phyloP scores from a whole-genome alignment of 2,113 vertebrate genomes.

The Macrotus californicus region DNA sequence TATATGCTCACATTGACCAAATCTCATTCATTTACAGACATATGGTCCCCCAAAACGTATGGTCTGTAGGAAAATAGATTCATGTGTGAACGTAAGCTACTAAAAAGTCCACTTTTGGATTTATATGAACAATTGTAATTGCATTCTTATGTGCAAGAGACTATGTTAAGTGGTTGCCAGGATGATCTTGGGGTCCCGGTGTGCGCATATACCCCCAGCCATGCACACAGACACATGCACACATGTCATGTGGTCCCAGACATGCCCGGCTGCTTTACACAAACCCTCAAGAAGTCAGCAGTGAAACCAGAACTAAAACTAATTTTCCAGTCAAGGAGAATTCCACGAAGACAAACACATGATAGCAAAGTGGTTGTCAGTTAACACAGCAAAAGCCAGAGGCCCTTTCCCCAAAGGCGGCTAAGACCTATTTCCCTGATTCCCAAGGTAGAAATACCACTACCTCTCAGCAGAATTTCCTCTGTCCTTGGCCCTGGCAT shows the following conservation, averaged over 20 bases:
- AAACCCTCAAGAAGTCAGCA: not conserved
- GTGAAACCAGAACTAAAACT: not conserved
- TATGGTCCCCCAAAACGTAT: not conserved
- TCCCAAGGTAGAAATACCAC: not conserved
- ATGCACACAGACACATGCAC: rapidly evolving
- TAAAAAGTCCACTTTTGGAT: not conserved
- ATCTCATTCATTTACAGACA: not conserved
- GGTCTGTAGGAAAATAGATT: not conserved
- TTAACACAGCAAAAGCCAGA: not conserved
- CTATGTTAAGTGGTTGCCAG: not conserved
- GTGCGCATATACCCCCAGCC: rapidly evolving
- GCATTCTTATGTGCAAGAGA: not conserved
- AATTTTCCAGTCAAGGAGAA: not conserved
- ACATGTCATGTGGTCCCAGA: not conserved
- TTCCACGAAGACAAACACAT: not conserved
- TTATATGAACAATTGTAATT: not conserved
- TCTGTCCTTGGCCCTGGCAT: rapidly evolving
- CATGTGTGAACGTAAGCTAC: not conserved
- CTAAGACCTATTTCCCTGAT: too few species aligned
- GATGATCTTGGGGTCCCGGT: rapidly evolving
- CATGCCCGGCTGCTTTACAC: not conserved
- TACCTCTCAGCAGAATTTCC: rapidly evolving
- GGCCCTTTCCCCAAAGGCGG: not conserved
- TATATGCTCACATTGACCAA: not conserved
- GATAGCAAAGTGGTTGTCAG: not conserved